phyloP scores from a whole-genome alignment of 2,797 vertebrate species.

The Schizopygopsis pylzovi region DNA sequence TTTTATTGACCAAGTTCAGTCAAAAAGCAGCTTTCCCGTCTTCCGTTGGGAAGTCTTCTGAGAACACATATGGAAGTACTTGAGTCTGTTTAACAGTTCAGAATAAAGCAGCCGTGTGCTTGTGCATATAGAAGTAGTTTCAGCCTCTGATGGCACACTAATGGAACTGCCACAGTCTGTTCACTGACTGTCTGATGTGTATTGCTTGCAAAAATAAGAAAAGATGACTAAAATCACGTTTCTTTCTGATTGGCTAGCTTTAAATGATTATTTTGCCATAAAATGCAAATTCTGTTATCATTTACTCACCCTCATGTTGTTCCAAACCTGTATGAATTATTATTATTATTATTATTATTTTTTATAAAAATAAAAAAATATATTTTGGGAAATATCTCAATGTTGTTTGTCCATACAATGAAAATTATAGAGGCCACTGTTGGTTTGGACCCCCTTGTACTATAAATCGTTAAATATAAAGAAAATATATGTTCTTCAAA shows the following conservation, averaged over 20 bases:
- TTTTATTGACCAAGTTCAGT: background rate
- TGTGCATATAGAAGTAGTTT: slow-evolving; percentile 25
- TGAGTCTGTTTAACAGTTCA: slow-evolving; percentile 47
- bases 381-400: background rate
- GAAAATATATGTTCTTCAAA: background rate
- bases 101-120: slow-evolving; percentile 36
- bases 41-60: slow-evolving; percentile 27
- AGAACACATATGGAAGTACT: slow-evolving; percentile 59
- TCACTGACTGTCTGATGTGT: background rate
- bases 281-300: background rate
- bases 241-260: background rate
- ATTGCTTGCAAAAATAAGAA: background rate
- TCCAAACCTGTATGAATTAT: background rate
- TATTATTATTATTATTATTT: background rate
- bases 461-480: background rate
- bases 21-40: background rate
- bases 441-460: background rate
- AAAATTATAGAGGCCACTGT: background rate
- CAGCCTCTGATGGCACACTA: background rate
- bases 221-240: background rate
- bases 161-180: background rate
- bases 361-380: background rate
- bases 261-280: background rate
- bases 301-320: background rate
- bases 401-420: background rate